Percentiles rank a stretch among this genome's conserved stretches.
phyloP scores from a whole-genome alignment of 1,140 invertebrate species.

The Drosophila baimaii region DNA sequence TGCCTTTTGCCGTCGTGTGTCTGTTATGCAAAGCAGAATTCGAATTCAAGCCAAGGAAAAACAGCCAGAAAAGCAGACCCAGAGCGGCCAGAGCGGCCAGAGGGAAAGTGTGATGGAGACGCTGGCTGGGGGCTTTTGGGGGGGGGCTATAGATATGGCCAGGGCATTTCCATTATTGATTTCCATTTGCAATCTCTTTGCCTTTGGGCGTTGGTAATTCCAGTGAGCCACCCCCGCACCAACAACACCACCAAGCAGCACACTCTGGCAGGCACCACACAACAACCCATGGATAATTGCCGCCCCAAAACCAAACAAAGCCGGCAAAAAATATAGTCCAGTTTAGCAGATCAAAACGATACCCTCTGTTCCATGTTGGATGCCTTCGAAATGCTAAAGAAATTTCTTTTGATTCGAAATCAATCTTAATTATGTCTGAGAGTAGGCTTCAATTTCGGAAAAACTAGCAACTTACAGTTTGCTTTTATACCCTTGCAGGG shows the following conservation, averaged over 20 bases:
- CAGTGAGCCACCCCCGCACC: slow-evolving; percentile 23
- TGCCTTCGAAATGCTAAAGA: background rate
- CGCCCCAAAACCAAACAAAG: slow-evolving; percentile 35
- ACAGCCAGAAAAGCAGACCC: slow-evolving; percentile 3
- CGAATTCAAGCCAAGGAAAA: slow-evolving; percentile 32
- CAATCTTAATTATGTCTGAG: background rate
- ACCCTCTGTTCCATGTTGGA: slow-evolving; percentile 1
- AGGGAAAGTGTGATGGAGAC: slow-evolving; percentile 1
- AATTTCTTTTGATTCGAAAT: background rate
- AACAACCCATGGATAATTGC: slow-evolving; percentile 36
- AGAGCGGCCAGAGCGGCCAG: background rate
- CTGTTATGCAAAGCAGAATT: slow-evolving; percentile 45
- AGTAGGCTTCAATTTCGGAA: too few species aligned
- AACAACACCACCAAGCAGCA: slow-evolving; percentile 13
- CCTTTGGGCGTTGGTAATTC: slow-evolving; percentile 38
- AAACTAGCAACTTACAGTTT: background rate
- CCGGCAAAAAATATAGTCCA: slow-evolving; percentile 2
- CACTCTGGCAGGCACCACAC: slow-evolving; percentile 11
- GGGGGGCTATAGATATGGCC: slow-evolving; percentile 34
- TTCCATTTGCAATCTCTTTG: slow-evolving; percentile 61
- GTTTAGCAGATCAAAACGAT: slow-evolving; percentile 9
- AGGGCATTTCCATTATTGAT: slow-evolving; percentile 68
- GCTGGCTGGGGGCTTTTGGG: background rate
- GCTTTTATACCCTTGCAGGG: too few species aligned
- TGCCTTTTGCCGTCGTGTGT: slow-evolving; percentile 1